These are phyloP conservation scores for Sinonovacula constricta DNA, from an alignment of 1,140 invertebrate genomes.

Conservation along the genomic window DNA sequence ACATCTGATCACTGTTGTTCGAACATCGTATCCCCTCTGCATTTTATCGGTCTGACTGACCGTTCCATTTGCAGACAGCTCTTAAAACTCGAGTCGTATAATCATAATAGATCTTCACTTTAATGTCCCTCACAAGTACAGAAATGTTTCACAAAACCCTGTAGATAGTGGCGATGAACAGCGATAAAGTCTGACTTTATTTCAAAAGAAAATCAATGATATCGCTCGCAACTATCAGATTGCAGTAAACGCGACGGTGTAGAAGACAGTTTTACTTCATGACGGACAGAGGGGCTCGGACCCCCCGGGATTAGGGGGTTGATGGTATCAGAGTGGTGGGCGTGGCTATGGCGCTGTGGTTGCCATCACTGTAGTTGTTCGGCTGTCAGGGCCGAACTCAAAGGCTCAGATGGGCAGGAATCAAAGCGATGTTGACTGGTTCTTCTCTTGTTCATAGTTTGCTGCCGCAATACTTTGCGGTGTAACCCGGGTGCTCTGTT, in stretches of 20 bases:
- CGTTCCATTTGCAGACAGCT: too few relatives aligned
- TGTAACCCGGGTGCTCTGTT: too few relatives aligned
- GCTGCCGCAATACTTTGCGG: too few relatives aligned
- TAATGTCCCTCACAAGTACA: too few relatives aligned
- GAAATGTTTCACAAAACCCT: too few relatives aligned
- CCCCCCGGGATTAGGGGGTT: background rate
- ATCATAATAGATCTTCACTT: too few relatives aligned
- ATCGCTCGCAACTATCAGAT: background rate
- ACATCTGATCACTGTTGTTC: too few relatives aligned
- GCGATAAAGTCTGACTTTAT: background rate
- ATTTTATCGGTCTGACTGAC: too few relatives aligned
- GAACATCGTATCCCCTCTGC: too few relatives aligned
- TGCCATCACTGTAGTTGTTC: slow-evolving; percentile 50
- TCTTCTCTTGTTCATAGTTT: too few relatives aligned
- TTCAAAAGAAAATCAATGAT: background rate
- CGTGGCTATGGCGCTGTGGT: background rate
- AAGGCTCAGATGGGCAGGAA: slow-evolving; percentile 6
- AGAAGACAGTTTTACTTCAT: slow-evolving; percentile 20
- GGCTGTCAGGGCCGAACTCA: slow-evolving; percentile 51
- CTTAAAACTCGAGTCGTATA: too few relatives aligned
- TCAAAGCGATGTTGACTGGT: slow-evolving; percentile 46
- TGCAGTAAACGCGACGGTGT: background rate
- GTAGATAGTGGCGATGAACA: too few relatives aligned
- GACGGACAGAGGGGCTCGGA: background rate
- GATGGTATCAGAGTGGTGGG: background rate